phyloP scores from a whole-genome alignment of 2,113 vertebrate genomes.

The Lucifuga dentata region DNA sequence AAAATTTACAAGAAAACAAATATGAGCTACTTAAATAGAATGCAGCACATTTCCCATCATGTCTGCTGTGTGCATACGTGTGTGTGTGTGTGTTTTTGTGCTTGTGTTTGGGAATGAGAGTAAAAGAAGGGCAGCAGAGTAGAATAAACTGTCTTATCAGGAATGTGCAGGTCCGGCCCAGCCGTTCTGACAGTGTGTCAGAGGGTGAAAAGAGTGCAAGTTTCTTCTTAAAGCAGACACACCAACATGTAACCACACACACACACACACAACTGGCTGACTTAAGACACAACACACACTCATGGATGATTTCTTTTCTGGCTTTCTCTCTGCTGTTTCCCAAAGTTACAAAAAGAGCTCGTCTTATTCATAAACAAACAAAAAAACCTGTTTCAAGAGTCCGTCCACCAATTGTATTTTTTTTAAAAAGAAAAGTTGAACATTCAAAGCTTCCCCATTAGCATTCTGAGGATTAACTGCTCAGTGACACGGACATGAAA shows the following conservation, averaged over 20 bases:
- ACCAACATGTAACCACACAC: slow-evolving; percentile 27
- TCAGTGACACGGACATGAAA: too few species aligned
- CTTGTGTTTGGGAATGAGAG: slow-evolving; percentile 13
- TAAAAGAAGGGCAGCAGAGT: slow-evolving; percentile 12
- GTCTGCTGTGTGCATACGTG: slow-evolving; percentile 16
- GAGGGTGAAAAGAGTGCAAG: slow-evolving; percentile 45
- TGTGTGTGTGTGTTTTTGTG: slow-evolving; percentile 40
- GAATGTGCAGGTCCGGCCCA: slow-evolving; percentile 66
- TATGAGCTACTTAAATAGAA: slow-evolving; percentile 58
- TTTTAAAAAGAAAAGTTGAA: slow-evolving; percentile 16
- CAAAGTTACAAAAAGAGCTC: slow-evolving; percentile 15
- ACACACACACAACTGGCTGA: slow-evolving; percentile 36
- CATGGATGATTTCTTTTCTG: slow-evolving; percentile 24
- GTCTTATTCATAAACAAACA: not conserved
- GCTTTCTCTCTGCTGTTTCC: slow-evolving; percentile 28
- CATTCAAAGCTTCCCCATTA: not conserved
- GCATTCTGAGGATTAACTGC: not conserved
- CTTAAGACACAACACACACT: slow-evolving; percentile 56
- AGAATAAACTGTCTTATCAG: slow-evolving; percentile 71
- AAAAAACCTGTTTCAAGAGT: slow-evolving; percentile 18
- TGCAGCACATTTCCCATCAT: slow-evolving; percentile 19
- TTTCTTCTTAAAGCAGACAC: slow-evolving; percentile 34
- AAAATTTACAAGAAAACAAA: slow-evolving; percentile 3
- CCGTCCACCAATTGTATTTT: slow-evolving; percentile 18
- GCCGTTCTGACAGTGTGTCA: slow-evolving; percentile 47